Percentiles rank a stretch among this genome's conserved stretches.
Evolutionary conservation across 2,888 invertebrate genomes (phyloP).

Genomic region (Leptinotarsa rubiginosa): DNA sequence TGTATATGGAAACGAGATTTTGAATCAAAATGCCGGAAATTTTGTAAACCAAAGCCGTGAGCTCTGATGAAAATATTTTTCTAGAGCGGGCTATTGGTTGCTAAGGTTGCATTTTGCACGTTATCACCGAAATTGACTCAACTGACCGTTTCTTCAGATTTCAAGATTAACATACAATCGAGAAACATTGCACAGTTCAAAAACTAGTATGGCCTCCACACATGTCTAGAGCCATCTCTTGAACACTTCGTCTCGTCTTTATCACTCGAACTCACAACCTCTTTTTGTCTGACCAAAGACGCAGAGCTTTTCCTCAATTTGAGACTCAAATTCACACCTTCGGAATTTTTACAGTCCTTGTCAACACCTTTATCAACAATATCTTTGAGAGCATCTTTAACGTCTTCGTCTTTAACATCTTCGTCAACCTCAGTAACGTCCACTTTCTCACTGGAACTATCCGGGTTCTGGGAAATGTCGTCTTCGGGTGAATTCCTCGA

Average conservation of each 20-base stretch:
- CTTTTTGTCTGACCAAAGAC: constrained; percentile 63
- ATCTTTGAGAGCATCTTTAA: constrained; percentile 33
- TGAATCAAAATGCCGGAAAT: no score
- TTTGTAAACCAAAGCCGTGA: no score
- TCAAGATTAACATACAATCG: background rate
- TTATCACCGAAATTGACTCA: no score
- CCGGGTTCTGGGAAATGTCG: constrained; percentile 54
- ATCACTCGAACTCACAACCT: constrained; percentile 64
- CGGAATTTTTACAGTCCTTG: constrained; percentile 48
- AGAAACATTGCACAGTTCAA: constrained; percentile 16
- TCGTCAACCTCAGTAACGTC: constrained; percentile 57
- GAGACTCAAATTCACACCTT: constrained; percentile 63
- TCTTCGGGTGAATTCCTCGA: constrained; percentile 49
- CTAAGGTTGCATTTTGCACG: no score
- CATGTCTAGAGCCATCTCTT: constrained; percentile 73
- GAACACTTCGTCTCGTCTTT: constrained; percentile 61
- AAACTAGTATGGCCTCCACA: constrained; percentile 81
- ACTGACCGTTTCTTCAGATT: background rate
- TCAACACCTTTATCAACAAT: constrained; percentile 39
- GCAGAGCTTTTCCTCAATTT: constrained; percentile 61
- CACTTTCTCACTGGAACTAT: constrained; percentile 56
- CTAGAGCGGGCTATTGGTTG: no score
- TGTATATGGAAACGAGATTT: no score
- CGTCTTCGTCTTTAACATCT: constrained; percentile 40
- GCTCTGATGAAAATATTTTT: no score